Conservation (phyloP, 2,113 vertebrate species). For the Gracilinanus agilis region DNA sequence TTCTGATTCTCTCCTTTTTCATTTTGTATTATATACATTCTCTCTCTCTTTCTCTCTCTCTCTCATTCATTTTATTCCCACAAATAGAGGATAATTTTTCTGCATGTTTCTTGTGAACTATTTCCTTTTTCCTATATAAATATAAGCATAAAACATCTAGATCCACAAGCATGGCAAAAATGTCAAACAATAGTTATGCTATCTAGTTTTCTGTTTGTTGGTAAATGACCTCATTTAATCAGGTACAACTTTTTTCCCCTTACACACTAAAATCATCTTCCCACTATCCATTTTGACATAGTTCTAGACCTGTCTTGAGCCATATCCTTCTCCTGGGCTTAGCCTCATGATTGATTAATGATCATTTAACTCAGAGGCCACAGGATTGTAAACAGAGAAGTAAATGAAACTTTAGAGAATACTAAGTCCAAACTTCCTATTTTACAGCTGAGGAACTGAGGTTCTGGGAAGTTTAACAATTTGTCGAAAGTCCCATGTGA, state of each 20-base stretch:
- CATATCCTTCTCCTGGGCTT: not conserved
- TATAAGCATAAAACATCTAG: not conserved
- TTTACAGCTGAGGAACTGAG: not conserved
- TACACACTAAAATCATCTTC: not conserved
- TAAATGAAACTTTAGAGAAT: not conserved
- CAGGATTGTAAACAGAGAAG: not conserved
- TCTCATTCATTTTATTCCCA: no score
- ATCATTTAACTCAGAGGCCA: not conserved
- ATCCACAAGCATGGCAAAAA: not conserved
- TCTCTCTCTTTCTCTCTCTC: not conserved
- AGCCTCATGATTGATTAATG: not conserved
- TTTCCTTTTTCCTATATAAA: not conserved
- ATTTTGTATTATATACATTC: not conserved
- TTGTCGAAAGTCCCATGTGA: not conserved
- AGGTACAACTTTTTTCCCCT: not conserved
- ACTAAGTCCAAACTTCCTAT: not conserved
- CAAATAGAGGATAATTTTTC: not conserved
- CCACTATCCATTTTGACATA: not conserved
- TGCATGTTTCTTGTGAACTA: not conserved
- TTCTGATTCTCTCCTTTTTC: not conserved
- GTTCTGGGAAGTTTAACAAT: not conserved
- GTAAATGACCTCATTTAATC: not conserved
- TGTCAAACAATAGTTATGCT: not conserved
- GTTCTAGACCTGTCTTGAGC: not conserved
- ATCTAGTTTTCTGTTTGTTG: not conserved